Evolutionary conservation across 2,797 vertebrate genomes (phyloP).

Genomic region (Lithobates pipiens): DNA sequence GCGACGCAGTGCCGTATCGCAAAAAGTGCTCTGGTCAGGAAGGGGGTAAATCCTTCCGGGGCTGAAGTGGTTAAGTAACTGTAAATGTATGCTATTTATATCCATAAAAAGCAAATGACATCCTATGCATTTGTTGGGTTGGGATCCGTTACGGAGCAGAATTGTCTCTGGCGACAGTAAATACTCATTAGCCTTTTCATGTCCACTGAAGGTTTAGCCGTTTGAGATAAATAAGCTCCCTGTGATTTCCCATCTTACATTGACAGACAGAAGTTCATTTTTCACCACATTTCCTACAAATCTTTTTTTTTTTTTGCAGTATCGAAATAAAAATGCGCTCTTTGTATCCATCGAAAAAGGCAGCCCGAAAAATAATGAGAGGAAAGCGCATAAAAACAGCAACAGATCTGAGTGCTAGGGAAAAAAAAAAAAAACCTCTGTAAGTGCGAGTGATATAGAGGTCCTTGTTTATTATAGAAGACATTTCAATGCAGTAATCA

Average conservation of each 20-base stretch:
- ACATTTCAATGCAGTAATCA: constrained; percentile 88
- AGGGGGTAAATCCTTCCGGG: too few species aligned
- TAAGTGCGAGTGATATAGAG: constrained; percentile 82
- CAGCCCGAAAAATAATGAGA: constrained; percentile 29
- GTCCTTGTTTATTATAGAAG: constrained; percentile 85
- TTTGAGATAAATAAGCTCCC: background rate
- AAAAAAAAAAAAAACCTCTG: constrained; percentile 70
- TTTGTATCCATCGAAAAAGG: background rate
- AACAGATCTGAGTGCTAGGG: constrained; percentile 78
- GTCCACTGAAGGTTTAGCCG: background rate
- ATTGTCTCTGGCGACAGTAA: background rate
- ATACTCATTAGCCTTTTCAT: background rate
- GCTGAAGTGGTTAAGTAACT: too few species aligned
- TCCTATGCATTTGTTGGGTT: background rate
- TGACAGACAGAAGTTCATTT: background rate
- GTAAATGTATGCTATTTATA: background rate
- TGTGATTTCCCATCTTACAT: background rate
- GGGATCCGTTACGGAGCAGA: background rate
- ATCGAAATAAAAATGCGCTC: constrained; percentile 9
- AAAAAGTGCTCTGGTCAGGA: too few species aligned
- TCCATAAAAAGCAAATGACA: background rate
- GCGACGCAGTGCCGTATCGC: too few species aligned
- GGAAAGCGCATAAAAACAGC: constrained; percentile 63
- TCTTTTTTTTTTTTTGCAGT: constrained; percentile 4
- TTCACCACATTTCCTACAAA: background rate